Conservation (phyloP, 2,888 invertebrate species). For the Zaprionus bogoriensis region DNA sequence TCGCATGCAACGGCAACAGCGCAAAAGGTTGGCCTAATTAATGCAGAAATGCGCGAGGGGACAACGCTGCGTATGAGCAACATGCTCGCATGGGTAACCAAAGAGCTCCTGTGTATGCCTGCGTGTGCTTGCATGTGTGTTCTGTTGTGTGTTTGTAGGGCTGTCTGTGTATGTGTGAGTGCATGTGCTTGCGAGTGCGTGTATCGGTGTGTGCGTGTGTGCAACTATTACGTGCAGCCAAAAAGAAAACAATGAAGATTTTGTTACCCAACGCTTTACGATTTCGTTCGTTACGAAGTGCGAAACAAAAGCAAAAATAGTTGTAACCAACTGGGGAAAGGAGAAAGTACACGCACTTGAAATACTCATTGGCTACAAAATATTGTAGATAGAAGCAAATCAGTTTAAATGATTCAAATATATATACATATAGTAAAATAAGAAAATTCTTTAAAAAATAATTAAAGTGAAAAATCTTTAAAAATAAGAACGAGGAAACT, state of each 20-base stretch:
- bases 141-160: background rate
- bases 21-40: constrained; percentile 58
- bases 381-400: too few relatives aligned
- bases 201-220: background rate
- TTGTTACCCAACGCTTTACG: constrained; percentile 50
- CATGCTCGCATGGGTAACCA: constrained; percentile 22
- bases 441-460: too few relatives aligned
- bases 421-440: too few relatives aligned
- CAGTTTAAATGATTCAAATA: too few relatives aligned
- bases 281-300: constrained; percentile 43
- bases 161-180: background rate
- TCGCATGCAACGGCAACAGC: constrained; percentile 37
- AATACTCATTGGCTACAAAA: background rate
- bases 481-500: too few relatives aligned
- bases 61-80: constrained; percentile 67
- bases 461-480: background rate
- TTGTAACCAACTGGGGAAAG: background rate
- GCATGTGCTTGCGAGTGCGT: background rate
- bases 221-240: constrained; percentile 17
- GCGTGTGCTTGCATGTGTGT: background rate
- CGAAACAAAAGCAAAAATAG: constrained; percentile 19
- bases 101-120: constrained; percentile 3
- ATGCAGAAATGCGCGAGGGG: constrained; percentile 47
- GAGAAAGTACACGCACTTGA: background rate
- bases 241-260: constrained; percentile 35